Evolutionary conservation across 2,888 invertebrate species (phyloP).

Genomic region (Acleris laterana): DNA sequence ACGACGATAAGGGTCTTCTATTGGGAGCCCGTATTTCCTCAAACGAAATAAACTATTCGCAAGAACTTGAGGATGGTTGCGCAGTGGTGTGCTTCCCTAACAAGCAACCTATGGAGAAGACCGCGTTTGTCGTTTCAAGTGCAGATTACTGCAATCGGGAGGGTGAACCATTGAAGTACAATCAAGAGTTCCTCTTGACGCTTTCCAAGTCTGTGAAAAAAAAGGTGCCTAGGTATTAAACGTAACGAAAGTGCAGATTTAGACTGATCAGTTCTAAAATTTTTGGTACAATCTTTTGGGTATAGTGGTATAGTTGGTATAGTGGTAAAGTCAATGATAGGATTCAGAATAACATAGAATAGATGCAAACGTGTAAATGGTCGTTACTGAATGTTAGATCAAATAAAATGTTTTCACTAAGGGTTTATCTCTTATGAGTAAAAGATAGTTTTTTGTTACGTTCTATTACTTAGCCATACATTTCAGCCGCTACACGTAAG

Average conservation of each 20-base stretch:
- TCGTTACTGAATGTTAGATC: too few relatives aligned
- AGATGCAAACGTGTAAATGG: too few relatives aligned
- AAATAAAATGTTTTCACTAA: too few relatives aligned
- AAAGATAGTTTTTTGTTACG: too few relatives aligned
- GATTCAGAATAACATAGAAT: too few relatives aligned
- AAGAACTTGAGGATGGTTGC: constrained; percentile 71
- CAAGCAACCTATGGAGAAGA: constrained; percentile 55
- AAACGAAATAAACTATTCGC: constrained; percentile 67
- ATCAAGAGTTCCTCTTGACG: constrained; percentile 74
- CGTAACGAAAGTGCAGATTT: neutral
- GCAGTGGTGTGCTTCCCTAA: constrained; percentile 56
- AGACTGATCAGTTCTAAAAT: too few relatives aligned
- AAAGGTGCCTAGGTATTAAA: constrained; percentile 50
- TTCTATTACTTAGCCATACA: neutral
- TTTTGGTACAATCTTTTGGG: too few relatives aligned
- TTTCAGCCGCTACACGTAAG: constrained; percentile 74
- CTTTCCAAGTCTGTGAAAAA: constrained; percentile 61
- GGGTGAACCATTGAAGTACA: constrained; percentile 68
- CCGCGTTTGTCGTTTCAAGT: constrained; percentile 68
- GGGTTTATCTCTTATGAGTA: too few relatives aligned
- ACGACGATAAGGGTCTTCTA: constrained; percentile 63
- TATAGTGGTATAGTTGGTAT: too few relatives aligned
- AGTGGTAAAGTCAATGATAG: too few relatives aligned
- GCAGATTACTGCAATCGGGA: constrained; percentile 73
- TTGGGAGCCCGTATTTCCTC: constrained; percentile 71